Conservation (phyloP, 2,113 vertebrate genomes). For the Bubalus kerabau region DNA sequence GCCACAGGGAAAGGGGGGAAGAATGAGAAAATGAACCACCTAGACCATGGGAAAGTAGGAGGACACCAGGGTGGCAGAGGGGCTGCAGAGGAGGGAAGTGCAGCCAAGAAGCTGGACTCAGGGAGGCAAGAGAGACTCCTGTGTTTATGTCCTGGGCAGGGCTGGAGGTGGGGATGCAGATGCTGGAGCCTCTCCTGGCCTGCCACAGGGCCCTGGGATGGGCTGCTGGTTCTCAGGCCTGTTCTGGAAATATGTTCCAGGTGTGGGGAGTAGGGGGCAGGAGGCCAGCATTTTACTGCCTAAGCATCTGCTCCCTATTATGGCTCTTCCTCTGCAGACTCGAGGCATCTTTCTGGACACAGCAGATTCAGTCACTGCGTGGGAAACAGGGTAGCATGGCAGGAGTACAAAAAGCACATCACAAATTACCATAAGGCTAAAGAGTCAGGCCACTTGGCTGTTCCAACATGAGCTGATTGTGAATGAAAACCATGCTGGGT, state of each 20-base stretch:
- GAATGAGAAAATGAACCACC: not conserved
- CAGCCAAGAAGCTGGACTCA: not conserved
- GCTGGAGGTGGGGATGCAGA: not conserved
- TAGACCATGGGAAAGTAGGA: not conserved
- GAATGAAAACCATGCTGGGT: conserved; percentile 51
- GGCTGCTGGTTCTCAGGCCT: not conserved
- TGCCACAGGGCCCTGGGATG: not conserved
- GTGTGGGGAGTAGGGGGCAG: not conserved
- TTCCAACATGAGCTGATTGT: conserved; percentile 24
- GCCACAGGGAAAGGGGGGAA: not conserved
- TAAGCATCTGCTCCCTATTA: not conserved
- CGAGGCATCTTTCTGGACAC: not conserved
- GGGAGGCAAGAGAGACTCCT: not conserved
- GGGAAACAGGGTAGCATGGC: conserved; percentile 23
- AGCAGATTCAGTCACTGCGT: conserved; percentile 2
- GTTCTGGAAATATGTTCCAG: not conserved
- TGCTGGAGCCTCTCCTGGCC: not conserved
- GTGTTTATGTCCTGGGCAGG: not conserved
- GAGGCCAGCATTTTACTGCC: not conserved
- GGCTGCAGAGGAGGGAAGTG: not conserved
- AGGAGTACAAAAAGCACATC: conserved; percentile 11
- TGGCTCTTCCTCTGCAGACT: not conserved
- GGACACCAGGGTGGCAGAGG: not conserved
- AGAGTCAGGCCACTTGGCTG: conserved; percentile 42
- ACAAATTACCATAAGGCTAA: conserved; percentile 47